These are phyloP conservation scores for Phrynocephalus guinanensis DNA, from an alignment of 2,797 vertebrate species.

Conservation along the genomic window DNA sequence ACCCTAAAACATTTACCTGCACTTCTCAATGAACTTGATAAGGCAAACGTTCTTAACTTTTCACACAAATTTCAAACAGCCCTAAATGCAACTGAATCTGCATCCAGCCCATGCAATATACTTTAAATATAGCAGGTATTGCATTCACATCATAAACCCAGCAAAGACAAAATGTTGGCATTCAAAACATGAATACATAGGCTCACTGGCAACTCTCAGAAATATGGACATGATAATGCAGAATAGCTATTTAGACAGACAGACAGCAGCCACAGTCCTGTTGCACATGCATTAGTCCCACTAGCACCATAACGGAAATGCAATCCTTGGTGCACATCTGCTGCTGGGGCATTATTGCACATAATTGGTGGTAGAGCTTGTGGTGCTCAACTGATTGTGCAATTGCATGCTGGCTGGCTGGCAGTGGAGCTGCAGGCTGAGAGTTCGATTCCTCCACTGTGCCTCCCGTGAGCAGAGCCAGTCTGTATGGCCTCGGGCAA, in stretches of 20 bases:
- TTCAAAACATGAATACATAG: neutral
- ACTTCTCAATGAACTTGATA: neutral
- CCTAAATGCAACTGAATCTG: neutral
- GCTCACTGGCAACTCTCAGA: conserved; percentile 12
- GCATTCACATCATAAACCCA: neutral
- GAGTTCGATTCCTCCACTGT: no score
- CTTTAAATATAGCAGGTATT: neutral
- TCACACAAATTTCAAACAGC: neutral
- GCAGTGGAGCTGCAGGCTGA: no score
- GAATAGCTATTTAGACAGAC: neutral
- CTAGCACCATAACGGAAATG: conserved; percentile 20
- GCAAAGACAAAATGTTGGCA: neutral
- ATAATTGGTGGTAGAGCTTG: no score
- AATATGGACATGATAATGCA: conserved; percentile 34
- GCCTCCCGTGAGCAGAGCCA: no score
- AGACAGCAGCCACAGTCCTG: no score
- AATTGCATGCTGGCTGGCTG: no score
- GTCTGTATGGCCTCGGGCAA: no score
- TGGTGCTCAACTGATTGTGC: no score
- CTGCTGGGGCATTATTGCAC: no score
- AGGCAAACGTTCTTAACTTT: neutral
- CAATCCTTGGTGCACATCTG: neutral
- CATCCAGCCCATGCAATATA: neutral
- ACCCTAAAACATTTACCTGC: no score
- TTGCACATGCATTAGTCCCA: no score